Conservation (phyloP, 2,113 vertebrate species). For the Oreocharis arfaki region DNA sequence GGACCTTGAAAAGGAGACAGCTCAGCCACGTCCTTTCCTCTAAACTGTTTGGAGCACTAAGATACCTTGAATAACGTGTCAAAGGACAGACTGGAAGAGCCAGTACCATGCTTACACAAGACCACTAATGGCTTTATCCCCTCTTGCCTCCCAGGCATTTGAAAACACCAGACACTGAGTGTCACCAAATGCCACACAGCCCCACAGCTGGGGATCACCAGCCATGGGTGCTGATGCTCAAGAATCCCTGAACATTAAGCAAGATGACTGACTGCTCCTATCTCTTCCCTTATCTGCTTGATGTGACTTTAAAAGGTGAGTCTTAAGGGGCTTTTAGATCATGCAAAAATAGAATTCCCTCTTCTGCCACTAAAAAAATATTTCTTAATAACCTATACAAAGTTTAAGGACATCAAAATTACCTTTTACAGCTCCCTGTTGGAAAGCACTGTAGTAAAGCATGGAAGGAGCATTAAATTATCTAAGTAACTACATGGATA, state of each 20-base stretch:
- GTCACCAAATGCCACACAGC: background rate
- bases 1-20: background rate
- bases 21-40: background rate
- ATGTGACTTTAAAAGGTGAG: constrained; percentile 17
- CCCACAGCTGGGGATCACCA: background rate
- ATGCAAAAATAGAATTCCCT: constrained; percentile 41
- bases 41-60: background rate
- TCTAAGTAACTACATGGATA: constrained; percentile 31
- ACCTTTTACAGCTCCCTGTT: constrained; percentile 50
- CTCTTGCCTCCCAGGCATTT: background rate
- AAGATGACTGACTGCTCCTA: background rate
- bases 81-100: background rate
- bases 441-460: background rate
- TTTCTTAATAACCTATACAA: constrained; percentile 54
- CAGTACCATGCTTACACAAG: background rate
- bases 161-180: background rate
- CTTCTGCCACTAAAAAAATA: constrained; percentile 34
- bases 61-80: background rate
- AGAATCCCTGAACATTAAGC: background rate
- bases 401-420: constrained; percentile 62
- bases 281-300: background rate
- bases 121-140: background rate
- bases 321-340: constrained; percentile 34
- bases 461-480: constrained; percentile 43
- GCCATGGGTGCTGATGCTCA: background rate